phyloP scores from a whole-genome alignment of 2,797 vertebrate genomes.

The Macroramphosus scolopax region DNA sequence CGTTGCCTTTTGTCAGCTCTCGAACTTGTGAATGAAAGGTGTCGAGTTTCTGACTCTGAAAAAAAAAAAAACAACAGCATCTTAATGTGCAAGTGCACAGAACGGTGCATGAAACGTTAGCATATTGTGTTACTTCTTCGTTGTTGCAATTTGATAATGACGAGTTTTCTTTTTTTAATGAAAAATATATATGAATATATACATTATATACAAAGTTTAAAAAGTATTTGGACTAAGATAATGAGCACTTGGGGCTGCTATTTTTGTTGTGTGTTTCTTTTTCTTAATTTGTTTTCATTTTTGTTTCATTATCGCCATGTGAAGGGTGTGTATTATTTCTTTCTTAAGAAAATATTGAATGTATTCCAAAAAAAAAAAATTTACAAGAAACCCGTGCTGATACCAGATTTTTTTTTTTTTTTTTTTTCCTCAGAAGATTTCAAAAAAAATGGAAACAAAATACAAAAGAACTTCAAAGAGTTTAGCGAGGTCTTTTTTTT shows the following conservation, averaged over 20 bases:
- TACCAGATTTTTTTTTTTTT: slow-evolving; percentile 72
- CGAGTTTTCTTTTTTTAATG: slow-evolving; percentile 77
- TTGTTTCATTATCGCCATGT: slow-evolving; percentile 81
- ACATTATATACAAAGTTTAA: slow-evolving; percentile 83
- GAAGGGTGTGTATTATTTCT: slow-evolving; percentile 78
- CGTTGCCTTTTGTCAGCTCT: slow-evolving; percentile 83
- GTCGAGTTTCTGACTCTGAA: slow-evolving; percentile 77
- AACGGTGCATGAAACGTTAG: slow-evolving; percentile 79
- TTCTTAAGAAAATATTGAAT: slow-evolving; percentile 83
- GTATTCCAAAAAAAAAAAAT: slow-evolving; percentile 85
- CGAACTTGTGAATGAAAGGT: slow-evolving; percentile 80
- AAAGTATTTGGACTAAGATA: slow-evolving; percentile 85
- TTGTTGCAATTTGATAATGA: slow-evolving; percentile 81
- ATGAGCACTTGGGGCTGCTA: slow-evolving; percentile 86
- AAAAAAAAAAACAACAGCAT: slow-evolving; percentile 69
- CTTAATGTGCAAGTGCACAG: slow-evolving; percentile 80
- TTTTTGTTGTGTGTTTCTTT: slow-evolving; percentile 73
- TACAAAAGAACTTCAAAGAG: slow-evolving; percentile 64
- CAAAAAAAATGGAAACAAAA: slow-evolving; percentile 71
- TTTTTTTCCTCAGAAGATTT: slow-evolving; percentile 76
- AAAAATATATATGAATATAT: slow-evolving; percentile 82
- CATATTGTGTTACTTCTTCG: slow-evolving; percentile 83
- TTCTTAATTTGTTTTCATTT: slow-evolving; percentile 63
- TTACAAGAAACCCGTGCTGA: slow-evolving; percentile 75
- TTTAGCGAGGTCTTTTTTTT: slow-evolving; percentile 59